These are phyloP conservation scores for Baccha elongata DNA, from an alignment of 2,888 invertebrate genomes.

Conservation along the genomic window DNA sequence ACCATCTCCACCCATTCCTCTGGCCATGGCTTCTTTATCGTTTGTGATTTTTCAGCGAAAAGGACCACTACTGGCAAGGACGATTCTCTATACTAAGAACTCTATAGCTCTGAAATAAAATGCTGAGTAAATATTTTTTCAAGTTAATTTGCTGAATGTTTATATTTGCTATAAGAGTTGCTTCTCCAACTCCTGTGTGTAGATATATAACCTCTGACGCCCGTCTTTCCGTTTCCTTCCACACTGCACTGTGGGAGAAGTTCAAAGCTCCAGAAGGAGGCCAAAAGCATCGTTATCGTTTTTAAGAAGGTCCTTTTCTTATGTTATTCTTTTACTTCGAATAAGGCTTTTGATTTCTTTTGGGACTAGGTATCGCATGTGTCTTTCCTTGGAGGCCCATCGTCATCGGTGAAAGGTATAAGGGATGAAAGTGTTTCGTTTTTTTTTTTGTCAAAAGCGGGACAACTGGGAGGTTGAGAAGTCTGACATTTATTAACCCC, in stretches of 20 bases:
- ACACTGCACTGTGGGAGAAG: neutral
- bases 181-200: neutral
- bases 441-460: neutral
- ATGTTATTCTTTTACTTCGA: slow-evolving; percentile 22
- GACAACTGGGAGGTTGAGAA: neutral
- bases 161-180: slow-evolving; percentile 65
- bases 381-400: slow-evolving; percentile 8
- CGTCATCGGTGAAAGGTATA: too few species aligned
- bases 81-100: slow-evolving; percentile 27
- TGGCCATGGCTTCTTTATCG: slow-evolving; percentile 41
- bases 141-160: slow-evolving; percentile 74
- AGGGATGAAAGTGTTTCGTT: slow-evolving; percentile 2
- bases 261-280: slow-evolving; percentile 14
- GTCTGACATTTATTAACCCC: slow-evolving; percentile 62
- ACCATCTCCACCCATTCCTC: slow-evolving; percentile 26
- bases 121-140: slow-evolving; percentile 73
- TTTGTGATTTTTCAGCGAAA: slow-evolving; percentile 56
- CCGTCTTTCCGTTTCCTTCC: neutral
- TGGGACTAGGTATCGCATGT: slow-evolving; percentile 45
- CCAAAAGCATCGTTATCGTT: slow-evolving; percentile 35
- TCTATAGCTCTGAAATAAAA: slow-evolving; percentile 67
- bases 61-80: slow-evolving; percentile 23
- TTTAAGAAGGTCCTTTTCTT: slow-evolving; percentile 23
- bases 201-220: neutral
- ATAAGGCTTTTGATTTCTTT: slow-evolving; percentile 43